phyloP scores from a whole-genome alignment of 2,113 vertebrate genomes.

The Rhea pennata region DNA sequence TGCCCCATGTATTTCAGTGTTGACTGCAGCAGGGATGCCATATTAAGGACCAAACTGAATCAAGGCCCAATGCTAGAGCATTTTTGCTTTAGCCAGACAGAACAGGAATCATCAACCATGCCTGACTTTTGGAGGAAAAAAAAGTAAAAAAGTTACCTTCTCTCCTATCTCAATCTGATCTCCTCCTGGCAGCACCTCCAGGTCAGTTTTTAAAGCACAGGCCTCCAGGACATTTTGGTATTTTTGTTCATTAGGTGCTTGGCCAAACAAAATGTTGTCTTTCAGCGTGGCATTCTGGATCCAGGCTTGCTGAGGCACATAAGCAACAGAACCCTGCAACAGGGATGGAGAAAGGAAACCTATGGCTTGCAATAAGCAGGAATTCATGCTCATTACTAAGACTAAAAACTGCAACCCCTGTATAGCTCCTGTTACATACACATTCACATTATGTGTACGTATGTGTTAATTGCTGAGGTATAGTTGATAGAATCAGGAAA shows the following conservation, averaged over 20 bases:
- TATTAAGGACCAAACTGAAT: not conserved
- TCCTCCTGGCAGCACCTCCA: conserved; percentile 90
- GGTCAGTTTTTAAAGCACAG: conserved; percentile 90
- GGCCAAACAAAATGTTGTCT: conserved; percentile 95
- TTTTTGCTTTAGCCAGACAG: not conserved
- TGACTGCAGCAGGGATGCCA: not conserved
- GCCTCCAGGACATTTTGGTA: conserved; percentile 87
- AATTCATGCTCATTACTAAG: not conserved
- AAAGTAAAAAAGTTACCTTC: conserved; percentile 81
- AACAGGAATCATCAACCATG: not conserved
- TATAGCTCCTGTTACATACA: not conserved
- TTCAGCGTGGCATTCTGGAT: conserved; percentile 94
- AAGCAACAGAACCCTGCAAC: conserved; percentile 91
- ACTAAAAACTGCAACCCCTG: not conserved
- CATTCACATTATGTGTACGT: not conserved
- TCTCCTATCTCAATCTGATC: conserved; percentile 97
- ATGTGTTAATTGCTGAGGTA: not conserved
- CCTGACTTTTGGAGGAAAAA: not conserved
- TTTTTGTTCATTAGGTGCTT: conserved; percentile 79
- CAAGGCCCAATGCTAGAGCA: not conserved
- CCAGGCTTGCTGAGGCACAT: conserved; percentile 96
- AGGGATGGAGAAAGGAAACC: not conserved
- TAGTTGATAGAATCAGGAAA: not conserved
- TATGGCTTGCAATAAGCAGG: not conserved
- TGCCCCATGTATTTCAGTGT: not conserved